These are phyloP conservation scores for Ctenochaetus hawaiiensis DNA, from an alignment of 2,797 vertebrate species.

Conservation along the genomic window DNA sequence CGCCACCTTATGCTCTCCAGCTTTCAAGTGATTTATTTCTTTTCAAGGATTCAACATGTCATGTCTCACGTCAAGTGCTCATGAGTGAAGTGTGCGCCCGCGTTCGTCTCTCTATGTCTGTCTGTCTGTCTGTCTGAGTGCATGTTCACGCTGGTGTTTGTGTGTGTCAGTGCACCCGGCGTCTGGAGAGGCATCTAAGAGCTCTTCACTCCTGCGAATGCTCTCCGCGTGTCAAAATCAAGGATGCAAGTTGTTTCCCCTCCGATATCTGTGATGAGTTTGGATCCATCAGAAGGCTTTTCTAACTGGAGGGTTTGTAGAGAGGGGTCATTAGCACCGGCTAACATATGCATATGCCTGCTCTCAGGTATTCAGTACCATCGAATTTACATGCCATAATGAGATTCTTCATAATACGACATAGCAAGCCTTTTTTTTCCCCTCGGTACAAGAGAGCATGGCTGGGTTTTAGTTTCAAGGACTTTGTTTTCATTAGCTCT, in stretches of 20 bases:
- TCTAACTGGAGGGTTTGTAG: constrained; percentile 46
- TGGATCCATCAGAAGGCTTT: constrained; percentile 49
- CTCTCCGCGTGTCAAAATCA: constrained; percentile 40
- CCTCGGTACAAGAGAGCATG: constrained; percentile 46
- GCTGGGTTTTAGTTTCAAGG: constrained; percentile 39
- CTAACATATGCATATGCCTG: constrained; percentile 51
- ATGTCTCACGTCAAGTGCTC: constrained; percentile 23
- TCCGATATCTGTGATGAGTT: constrained; percentile 17
- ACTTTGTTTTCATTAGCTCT: constrained; percentile 37
- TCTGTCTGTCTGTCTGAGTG: constrained; percentile 8
- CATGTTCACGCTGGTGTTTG: background rate
- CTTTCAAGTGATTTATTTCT: background rate
- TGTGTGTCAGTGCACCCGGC: background rate
- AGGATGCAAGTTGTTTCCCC: constrained; percentile 45
- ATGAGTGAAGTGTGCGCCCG: background rate
- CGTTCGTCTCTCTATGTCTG: background rate
- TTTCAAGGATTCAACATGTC: constrained; percentile 8
- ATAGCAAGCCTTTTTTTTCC: constrained; percentile 40
- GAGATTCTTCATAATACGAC: constrained; percentile 58
- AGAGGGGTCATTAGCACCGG: constrained; percentile 57
- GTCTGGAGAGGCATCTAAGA: constrained; percentile 48
- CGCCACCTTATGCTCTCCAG: background rate
- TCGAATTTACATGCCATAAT: constrained; percentile 61
- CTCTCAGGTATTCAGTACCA: constrained; percentile 45
- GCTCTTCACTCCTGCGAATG: constrained; percentile 51